Evolutionary conservation across 2,888 invertebrate species (phyloP).

Genomic region (Amphipyra tragopoginis): DNA sequence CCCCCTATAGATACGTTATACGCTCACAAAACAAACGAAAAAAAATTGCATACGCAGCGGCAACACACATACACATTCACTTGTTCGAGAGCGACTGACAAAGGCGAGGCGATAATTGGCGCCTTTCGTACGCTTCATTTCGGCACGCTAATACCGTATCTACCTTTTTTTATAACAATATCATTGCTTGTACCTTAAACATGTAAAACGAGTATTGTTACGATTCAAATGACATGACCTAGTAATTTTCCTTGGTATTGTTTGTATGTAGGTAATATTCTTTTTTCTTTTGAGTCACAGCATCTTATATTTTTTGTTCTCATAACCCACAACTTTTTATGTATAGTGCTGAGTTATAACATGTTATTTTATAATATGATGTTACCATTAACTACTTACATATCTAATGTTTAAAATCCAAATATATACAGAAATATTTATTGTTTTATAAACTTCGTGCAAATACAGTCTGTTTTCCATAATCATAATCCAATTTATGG

Average conservation of each 20-base stretch:
- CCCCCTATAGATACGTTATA: too few relatives aligned
- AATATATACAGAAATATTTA: constrained; percentile 85
- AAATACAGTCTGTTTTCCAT: constrained; percentile 52
- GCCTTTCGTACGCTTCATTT: too few relatives aligned
- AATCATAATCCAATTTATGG: constrained; percentile 49
- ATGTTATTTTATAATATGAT: constrained; percentile 55
- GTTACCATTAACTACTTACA: constrained; percentile 85
- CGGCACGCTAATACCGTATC: too few relatives aligned
- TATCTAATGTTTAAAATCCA: constrained; percentile 80
- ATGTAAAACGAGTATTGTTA: constrained; percentile 39
- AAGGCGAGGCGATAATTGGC: too few relatives aligned
- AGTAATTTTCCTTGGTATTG: constrained; percentile 38
- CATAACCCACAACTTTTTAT: constrained; percentile 46
- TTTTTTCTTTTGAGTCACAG: constrained; percentile 12
- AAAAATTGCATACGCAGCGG: too few relatives aligned
- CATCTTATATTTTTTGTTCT: constrained; percentile 52
- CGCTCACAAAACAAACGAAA: too few relatives aligned
- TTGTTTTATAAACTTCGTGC: constrained; percentile 34
- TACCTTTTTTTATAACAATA: too few relatives aligned
- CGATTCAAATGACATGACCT: constrained; percentile 53
- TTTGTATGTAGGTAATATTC: constrained; percentile 22
- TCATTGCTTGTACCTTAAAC: constrained; percentile 46
- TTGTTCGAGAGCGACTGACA: too few relatives aligned
- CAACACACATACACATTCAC: too few relatives aligned
- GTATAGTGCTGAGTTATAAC: constrained; percentile 65